phyloP scores from a whole-genome alignment of 2,113 vertebrate species.

The Coturnix japonica region DNA sequence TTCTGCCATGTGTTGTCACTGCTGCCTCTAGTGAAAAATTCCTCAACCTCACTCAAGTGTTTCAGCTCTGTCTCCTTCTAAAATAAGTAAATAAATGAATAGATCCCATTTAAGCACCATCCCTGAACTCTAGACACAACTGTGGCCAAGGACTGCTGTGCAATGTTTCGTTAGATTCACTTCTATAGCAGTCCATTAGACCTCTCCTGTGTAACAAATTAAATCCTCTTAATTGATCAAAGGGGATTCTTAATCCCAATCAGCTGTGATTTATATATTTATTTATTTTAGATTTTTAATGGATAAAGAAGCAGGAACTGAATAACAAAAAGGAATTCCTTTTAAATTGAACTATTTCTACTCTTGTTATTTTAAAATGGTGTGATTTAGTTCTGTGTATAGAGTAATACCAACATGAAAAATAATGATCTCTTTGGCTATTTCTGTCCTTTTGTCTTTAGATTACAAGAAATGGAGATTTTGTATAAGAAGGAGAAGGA shows the following conservation, averaged over 20 bases:
- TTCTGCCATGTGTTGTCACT: background rate
- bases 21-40: background rate
- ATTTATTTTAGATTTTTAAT: background rate
- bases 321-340: background rate
- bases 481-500: slow-evolving; percentile 99
- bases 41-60: background rate
- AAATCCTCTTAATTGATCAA: background rate
- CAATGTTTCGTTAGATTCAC: background rate
- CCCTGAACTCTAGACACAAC: fast-evolving
- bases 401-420: background rate
- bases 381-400: background rate
- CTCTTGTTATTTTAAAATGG: background rate
- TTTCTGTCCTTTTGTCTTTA: slow-evolving; percentile 52
- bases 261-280: background rate
- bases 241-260: background rate
- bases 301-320: background rate
- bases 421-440: background rate
- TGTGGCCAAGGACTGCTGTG: background rate
- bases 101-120: background rate
- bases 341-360: background rate
- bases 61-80: background rate
- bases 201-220: background rate
- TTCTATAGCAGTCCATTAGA: background rate
- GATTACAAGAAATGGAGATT: slow-evolving; percentile 99
- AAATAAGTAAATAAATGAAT: background rate